Base-by-base conservation (phyloP, 2,113 vertebrate species). In the Pangasianodon hypophthalmus region DNA sequence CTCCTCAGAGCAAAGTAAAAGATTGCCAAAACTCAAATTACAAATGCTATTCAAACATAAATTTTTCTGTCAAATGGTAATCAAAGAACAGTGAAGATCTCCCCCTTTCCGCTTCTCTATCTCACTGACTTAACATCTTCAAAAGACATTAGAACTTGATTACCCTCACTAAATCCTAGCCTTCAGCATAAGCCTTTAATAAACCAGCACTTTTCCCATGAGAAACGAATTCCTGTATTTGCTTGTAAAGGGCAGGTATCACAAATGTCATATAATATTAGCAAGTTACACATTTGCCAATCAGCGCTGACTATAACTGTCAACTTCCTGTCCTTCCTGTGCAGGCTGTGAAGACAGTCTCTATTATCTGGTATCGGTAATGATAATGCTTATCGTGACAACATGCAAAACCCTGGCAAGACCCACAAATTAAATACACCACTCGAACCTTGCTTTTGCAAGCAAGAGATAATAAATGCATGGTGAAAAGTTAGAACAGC, bases 401-500 rank as follows among this genome's bases (percentile, higher is more conserved):
- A 67, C 71, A 62, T 84, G 69, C 32, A 71, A 52, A 85, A 44
- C 1, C 19, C 69, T 89, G 84, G 71, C 88, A 89, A 58, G 56
- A 73, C 60, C 71, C 73, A 44, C 73, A 90, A 83, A 87, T 89
- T 62, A 75, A 86, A 85, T 85, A 84, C 11, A 44, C 52, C 87
- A 84, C 84, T 88, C 82, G 62, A 75, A 88, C 7, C 46, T 84
- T 56, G 32, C 69, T 86, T 81, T 85, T 41, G 69, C 67, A 37
- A 37, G 37, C 37, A 37, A 37, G 37, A 37, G 37, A 48, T 77
- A 86, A 90, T 88, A 69, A 87, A 91, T 92, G 92, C 16, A 41
- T 64, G 88, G 92, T 24, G 87, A 86, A 91, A 52, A n/a, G 3
- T 19, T 54, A 54, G 4, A 5, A 82, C 80, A 44, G 60, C 62